Base-by-base conservation (phyloP, 1,140 invertebrate genomes). In the Papilio dardanus region DNA sequence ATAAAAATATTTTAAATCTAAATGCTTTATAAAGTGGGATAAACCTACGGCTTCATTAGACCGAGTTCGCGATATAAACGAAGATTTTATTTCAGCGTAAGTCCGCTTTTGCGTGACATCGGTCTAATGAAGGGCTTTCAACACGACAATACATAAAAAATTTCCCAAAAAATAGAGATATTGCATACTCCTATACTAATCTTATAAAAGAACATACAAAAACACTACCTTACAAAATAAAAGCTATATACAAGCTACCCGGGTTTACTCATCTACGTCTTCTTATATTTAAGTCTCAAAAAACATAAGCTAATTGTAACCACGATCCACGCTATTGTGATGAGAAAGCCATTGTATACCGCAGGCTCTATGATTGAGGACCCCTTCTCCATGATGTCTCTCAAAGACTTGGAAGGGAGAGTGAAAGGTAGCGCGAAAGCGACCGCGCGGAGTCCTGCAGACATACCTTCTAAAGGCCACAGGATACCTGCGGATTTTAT, bases 401-500 rank as follows among this genome's bases (percentile, higher is more conserved):
- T 91, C 4, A 96, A 85, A 0, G 96, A 95, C 67, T 94, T 93
- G 0, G 95, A 94, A 1, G 96, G 95, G 33, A 96, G 82, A 3
- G 96, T 97, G 77, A 96, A 96, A 0, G 96, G 96, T 1, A 96
- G 86, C 0, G 87, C 84, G 8, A 94, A 86, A 0, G 96, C 95
- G 19, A 97, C 66, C 74, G 94, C 94, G 28, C 93, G 89, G 0
- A 97, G 85, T 1, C 86, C 81, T 16, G 79, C 78, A 1, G 96
- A 95, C 95, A 97, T 96, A 7, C 95, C 96, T 89, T 99, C 97
- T n/a, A 98, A 79, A 0, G 98, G 98, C 98, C 98, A 99, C 19
- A 99, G 94, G n/a, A 97, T 95, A 79, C 97, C 97, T 97, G 89
- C 24, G 68, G 12, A 71, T 24, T 28, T 65, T 5, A 54, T 19